Evolutionary conservation across 2,888 invertebrate species (phyloP), one percentile per base, ranked within the genome.

Genomic region (Polia nebulosa): DNA sequence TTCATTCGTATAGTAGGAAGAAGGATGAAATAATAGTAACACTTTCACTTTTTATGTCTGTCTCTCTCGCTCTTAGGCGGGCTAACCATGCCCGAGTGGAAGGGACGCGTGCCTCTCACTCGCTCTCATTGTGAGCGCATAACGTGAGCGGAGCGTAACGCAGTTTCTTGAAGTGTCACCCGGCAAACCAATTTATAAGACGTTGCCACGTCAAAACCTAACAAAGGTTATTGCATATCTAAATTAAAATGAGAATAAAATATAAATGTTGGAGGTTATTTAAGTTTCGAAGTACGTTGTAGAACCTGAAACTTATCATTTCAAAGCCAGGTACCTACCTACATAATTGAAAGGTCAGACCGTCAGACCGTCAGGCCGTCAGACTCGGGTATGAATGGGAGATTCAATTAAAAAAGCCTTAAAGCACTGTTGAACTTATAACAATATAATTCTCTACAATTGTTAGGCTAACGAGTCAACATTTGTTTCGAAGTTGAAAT

Each of bases 401-500:
- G 76, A 80, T 84, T 77, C 63, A 71, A 83, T 70, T 62, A 64
- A 73, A 82, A 83, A 83, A 67, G 25, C 70, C 72, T 79, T 73
- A 78, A 76, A 78, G 73, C 80, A 64, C 52, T 70, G 71, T 83
- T 83, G 76, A 72, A 83, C 62, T 79, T 79, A 64, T 71, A 78
- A 65, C 76, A 70, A 74, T 68, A 82, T 77, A 72, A 75, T 73
- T 70, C 80, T 84, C 76, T 76, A 77, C 83, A 87, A 86, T 77
- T 90, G 89, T 89, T 85, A 87, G 88, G 83, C 84, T 91, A 92
- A 91, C 89, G 90, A 90, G 87, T 87, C 85, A 87, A 89, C 92
- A 89, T 92, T 92, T 92, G 91, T 91, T 90, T 85, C 84, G 83
- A 84, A 91, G 88, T 87, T 88, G 87, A 91, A 91, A 92, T 92